phyloP scores from a whole-genome alignment of 2,113 vertebrate genomes.

The Apus apus region DNA sequence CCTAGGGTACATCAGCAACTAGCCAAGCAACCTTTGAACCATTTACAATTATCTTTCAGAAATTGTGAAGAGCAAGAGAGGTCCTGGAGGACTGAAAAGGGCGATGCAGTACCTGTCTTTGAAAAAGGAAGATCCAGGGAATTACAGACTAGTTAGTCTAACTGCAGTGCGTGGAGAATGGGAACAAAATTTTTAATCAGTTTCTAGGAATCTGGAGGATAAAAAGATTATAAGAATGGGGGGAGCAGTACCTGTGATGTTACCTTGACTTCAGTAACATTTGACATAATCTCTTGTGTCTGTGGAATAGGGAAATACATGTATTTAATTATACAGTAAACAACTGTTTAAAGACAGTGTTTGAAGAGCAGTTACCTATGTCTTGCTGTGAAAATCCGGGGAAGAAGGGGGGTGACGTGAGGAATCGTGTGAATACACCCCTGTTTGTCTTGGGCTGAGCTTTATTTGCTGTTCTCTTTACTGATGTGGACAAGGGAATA shows the following conservation, averaged over 20 bases:
- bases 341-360: background rate
- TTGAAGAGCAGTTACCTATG: conserved; percentile 4
- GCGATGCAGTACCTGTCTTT: background rate
- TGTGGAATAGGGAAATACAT: background rate
- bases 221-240: background rate
- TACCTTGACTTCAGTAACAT: background rate
- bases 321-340: background rate
- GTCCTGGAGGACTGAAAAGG: conserved; percentile 48
- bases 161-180: background rate
- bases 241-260: background rate
- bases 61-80: conserved; percentile 22
- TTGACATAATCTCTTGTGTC: background rate
- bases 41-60: conserved; percentile 59
- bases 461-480: conserved; percentile 64
- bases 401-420: background rate
- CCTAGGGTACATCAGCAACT: conserved; percentile 53
- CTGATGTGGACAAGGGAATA: conserved; percentile 28
- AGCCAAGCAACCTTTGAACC: conserved; percentile 68
- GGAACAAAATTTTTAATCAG: conserved; percentile 18
- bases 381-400: background rate
- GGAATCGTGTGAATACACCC: conserved; percentile 28
- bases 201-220: conserved; percentile 2
- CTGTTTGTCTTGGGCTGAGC: conserved; percentile 65
- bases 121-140: background rate
- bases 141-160: background rate